A percentile compares a stretch with the other conserved stretches of the same genome.
Evolutionary conservation across 2,113 vertebrate species (phyloP).

Genomic region (Lanius collurio): DNA sequence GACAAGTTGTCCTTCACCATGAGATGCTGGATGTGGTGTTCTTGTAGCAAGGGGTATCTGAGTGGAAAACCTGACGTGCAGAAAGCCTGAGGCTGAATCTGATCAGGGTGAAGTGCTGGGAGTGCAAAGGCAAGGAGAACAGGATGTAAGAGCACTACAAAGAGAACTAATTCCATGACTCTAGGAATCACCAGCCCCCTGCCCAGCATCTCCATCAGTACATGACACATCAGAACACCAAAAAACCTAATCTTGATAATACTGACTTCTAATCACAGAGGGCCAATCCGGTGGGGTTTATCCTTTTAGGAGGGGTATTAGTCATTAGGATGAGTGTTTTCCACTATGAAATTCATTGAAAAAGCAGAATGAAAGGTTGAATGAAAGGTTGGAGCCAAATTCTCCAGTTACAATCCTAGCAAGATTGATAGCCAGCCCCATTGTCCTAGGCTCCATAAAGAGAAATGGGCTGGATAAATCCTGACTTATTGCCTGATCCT

Average conservation of each 20-base stretch:
- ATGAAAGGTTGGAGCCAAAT: neutral
- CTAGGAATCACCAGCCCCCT: neutral
- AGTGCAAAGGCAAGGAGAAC: neutral
- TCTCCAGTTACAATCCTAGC: neutral
- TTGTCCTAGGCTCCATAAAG: conserved; percentile 35
- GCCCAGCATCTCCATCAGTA: neutral
- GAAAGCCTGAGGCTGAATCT: neutral
- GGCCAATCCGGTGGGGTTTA: fast-evolving
- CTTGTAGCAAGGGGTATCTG: neutral
- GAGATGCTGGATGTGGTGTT: neutral
- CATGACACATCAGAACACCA: fast-evolving
- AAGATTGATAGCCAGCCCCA: conserved; percentile 25
- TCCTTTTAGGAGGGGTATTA: neutral
- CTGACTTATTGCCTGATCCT: conserved; percentile 43
- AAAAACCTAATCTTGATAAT: neutral
- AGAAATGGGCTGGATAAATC: conserved; percentile 35
- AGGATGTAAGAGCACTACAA: neutral
- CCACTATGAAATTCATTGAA: neutral
- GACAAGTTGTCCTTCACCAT: fast-evolving
- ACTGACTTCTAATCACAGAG: neutral
- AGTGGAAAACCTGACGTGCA: neutral
- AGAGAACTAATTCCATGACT: neutral
- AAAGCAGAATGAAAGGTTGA: neutral
- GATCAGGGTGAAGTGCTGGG: neutral
- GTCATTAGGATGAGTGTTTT: neutral